A percentile compares a stretch with the other conserved stretches of the same genome.
Conservation (phyloP, 2,797 vertebrate genomes). For the Xenentodon cancila region DNA sequence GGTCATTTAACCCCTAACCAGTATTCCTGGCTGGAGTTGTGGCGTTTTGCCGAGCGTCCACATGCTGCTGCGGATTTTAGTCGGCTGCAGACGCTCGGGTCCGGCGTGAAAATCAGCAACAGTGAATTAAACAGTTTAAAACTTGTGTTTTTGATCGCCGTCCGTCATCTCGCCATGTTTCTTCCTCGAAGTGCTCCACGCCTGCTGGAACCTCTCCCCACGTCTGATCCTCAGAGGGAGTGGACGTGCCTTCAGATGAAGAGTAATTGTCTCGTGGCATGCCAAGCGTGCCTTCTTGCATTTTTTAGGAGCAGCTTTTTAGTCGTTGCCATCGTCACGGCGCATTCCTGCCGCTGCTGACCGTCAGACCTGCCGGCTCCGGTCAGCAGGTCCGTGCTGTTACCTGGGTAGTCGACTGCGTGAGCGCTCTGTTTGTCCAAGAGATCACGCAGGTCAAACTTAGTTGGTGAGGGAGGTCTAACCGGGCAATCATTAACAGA, state of each 20-base stretch:
- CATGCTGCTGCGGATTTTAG: too few species aligned
- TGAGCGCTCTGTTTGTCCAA: constrained; percentile 40
- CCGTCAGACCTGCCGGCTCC: background rate
- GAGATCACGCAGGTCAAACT: constrained; percentile 54
- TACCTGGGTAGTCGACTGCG: background rate
- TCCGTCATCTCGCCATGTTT: too few species aligned
- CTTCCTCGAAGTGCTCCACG: too few species aligned
- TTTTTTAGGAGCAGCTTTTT: constrained; percentile 14
- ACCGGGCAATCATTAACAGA: constrained; percentile 66
- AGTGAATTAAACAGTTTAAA: too few species aligned
- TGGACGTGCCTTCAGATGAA: background rate
- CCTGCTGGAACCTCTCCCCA: background rate
- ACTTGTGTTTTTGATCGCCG: too few species aligned
- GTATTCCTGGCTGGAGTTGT: too few species aligned
- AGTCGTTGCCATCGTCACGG: constrained; percentile 10
- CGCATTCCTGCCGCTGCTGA: constrained; percentile 22
- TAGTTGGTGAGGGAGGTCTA: constrained; percentile 16
- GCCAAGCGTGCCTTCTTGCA: background rate
- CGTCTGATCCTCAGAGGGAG: constrained; percentile 8
- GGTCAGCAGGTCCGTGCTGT: background rate
- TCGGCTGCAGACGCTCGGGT: too few species aligned
- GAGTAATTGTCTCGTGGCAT: background rate
- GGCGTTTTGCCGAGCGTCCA: too few species aligned
- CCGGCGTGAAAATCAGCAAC: too few species aligned
- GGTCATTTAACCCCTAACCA: too few species aligned